These are phyloP conservation scores for Rissa tridactyla DNA, from an alignment of 2,113 vertebrate genomes.

Conservation along the genomic window DNA sequence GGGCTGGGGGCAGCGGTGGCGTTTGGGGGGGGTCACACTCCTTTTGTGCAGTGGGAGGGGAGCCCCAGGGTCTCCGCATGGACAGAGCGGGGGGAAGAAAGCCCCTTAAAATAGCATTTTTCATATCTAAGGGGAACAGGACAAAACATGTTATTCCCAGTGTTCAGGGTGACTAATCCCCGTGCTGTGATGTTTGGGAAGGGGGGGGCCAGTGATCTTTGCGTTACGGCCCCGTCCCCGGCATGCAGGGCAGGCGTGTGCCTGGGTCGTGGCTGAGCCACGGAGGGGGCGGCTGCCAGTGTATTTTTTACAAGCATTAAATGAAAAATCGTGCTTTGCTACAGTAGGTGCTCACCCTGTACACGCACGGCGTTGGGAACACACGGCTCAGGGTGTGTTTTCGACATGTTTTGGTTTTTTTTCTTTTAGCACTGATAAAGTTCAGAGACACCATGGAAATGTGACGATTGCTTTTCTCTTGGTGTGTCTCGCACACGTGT, in stretches of 20 bases:
- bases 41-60: neutral
- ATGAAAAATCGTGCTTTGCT: neutral
- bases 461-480: fast-evolving
- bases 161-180: neutral
- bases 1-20: neutral
- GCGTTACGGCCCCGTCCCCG: fast-evolving
- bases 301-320: neutral
- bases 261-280: neutral
- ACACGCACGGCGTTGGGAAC: neutral
- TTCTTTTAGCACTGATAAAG: neutral
- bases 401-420: neutral
- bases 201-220: neutral
- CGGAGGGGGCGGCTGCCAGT: fast-evolving
- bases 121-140: neutral
- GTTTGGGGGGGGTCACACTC: neutral
- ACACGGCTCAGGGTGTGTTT: neutral
- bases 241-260: neutral
- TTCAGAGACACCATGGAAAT: neutral
- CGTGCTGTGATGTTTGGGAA: neutral
- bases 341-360: neutral
- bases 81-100: neutral
- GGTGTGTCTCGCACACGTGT: fast-evolving
- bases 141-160: neutral
- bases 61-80: fast-evolving
- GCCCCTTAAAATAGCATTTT: neutral